Percentiles rank a stretch among this genome's conserved stretches.
Conservation (phyloP, 2,797 vertebrate genomes). For the Periparus ater region DNA sequence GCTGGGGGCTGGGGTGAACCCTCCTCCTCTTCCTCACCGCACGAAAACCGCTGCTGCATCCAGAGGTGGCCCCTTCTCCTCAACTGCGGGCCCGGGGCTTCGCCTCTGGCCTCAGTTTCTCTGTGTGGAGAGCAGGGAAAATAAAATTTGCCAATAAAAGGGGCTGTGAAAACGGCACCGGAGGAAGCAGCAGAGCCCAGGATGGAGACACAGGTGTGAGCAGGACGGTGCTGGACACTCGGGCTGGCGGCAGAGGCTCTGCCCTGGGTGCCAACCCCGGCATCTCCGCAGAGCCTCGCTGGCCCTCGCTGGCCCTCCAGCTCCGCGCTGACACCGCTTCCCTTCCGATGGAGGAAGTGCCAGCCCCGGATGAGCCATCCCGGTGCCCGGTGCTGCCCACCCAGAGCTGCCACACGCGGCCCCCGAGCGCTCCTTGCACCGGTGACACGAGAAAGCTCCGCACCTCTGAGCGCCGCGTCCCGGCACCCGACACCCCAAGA, state of each 20-base stretch:
- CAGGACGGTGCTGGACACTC: rapidly evolving
- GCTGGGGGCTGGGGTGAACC: neutral
- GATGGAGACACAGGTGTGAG: neutral
- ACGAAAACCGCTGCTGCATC: rapidly evolving
- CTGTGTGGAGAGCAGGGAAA: neutral
- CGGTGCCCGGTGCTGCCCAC: neutral
- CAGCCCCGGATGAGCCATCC: neutral
- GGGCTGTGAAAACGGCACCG: neutral
- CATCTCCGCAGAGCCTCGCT: rapidly evolving
- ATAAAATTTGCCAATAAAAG: neutral
- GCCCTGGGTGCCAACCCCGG: neutral
- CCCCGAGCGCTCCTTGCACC: rapidly evolving
- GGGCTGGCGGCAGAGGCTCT: neutral
- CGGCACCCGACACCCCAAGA: rapidly evolving
- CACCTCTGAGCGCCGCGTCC: rapidly evolving
- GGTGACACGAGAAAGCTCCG: rapidly evolving
- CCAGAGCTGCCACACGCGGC: neutral
- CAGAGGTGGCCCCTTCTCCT: neutral
- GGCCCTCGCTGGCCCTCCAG: rapidly evolving
- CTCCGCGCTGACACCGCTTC: neutral
- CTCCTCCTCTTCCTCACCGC: neutral
- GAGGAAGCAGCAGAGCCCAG: neutral
- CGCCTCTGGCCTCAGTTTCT: neutral
- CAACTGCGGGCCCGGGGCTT: rapidly evolving
- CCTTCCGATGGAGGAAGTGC: rapidly evolving